Conservation (phyloP, 2,797 vertebrate genomes). For the Phoebastria nigripes region DNA sequence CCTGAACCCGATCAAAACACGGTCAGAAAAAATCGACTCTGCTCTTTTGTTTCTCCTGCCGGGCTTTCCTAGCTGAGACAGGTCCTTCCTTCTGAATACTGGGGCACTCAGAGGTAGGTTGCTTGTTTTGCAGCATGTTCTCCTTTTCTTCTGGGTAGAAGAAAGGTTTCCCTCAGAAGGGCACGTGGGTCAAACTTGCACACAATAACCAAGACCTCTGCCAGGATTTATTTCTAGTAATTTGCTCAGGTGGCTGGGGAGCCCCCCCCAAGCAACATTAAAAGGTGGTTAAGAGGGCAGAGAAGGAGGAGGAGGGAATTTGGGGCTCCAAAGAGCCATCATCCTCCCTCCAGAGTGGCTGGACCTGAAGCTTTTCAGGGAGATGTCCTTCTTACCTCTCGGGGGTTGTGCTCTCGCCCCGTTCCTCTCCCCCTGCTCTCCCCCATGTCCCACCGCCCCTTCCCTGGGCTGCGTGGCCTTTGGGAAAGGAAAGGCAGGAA, state of each 20-base stretch:
- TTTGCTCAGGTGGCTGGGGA: background rate
- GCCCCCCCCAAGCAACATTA: background rate
- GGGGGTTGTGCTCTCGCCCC: rapidly evolving
- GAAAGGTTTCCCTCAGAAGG: background rate
- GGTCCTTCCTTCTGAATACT: background rate
- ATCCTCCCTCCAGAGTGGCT: background rate
- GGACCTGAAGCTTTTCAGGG: background rate
- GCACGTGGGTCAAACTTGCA: rapidly evolving
- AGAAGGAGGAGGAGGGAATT: background rate
- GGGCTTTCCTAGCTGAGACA: background rate
- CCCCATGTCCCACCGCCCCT: background rate
- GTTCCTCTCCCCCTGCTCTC: background rate
- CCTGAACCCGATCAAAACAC: background rate
- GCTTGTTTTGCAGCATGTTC: background rate
- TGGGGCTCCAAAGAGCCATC: background rate
- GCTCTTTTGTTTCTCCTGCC: background rate
- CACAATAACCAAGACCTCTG: background rate
- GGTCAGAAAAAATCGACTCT: background rate
- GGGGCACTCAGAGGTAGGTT: rapidly evolving
- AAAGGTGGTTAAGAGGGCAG: background rate
- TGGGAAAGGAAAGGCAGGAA: background rate
- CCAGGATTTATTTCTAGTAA: background rate
- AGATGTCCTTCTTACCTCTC: background rate
- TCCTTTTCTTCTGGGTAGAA: background rate
- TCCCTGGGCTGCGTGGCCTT: background rate